These are phyloP conservation scores for Beroe ovata DNA, from an alignment of 37 sponge, comb jelly and placozoan species.

Conservation along the genomic window DNA sequence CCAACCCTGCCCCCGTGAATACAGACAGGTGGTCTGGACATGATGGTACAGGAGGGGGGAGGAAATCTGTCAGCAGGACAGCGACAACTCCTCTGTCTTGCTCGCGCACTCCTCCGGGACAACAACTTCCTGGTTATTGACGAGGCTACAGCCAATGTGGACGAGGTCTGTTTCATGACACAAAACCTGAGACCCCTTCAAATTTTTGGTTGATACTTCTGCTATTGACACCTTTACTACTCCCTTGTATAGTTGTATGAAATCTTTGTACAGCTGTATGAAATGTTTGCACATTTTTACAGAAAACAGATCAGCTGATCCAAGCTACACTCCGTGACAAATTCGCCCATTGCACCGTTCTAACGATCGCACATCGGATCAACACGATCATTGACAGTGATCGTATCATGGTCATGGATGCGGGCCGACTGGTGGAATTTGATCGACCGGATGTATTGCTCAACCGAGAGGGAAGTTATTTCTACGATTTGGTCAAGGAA, in stretches of 20 bases:
- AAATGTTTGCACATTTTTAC: too few relatives aligned
- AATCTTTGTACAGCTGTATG: too few relatives aligned
- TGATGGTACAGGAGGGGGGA: constrained; percentile 77
- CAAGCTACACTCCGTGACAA: constrained; percentile 70
- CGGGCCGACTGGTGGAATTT: constrained; percentile 69
- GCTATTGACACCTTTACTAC: too few relatives aligned
- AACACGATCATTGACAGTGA: constrained; percentile 80
- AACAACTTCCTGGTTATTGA: constrained; percentile 84
- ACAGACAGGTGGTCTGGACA: constrained; percentile 70
- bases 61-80: constrained; percentile 87
- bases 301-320: constrained; percentile 76
- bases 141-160: constrained; percentile 89
- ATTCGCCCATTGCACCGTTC: constrained; percentile 72
- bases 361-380: constrained; percentile 77
- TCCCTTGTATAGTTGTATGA: too few relatives aligned
- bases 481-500: constrained; percentile 32
- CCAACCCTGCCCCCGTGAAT: too few relatives aligned
- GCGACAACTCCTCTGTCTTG: constrained; percentile 83
- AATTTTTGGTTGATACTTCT: too few relatives aligned
- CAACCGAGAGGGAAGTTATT: neutral
- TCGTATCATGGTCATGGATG: constrained; percentile 76
- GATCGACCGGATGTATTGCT: constrained; percentile 69
- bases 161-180: constrained; percentile 64
- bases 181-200: neutral
- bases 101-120: constrained; percentile 77